Evolutionary conservation across 2,888 invertebrate species (phyloP), one percentile per base, ranked within the genome.

Genomic region (Drosophila stalkeri): DNA sequence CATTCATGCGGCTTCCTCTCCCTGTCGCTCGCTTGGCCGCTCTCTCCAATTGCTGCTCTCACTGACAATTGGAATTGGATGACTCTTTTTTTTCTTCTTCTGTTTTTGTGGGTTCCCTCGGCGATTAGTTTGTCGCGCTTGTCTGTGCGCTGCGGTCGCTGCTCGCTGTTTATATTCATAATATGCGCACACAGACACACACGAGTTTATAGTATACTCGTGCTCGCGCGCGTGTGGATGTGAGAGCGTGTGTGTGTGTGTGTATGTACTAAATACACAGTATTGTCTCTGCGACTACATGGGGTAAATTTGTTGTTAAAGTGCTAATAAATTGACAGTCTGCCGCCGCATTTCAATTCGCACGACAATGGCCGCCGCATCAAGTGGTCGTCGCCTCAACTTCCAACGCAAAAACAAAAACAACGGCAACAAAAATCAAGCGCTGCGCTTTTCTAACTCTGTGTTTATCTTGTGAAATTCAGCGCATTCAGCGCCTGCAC

Each of bases 301-400:
- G 89, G 87, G 85, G 61, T 77, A 74, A 64, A 81, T 68, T 74
- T 85, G 75, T 72, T 80, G 77, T 77, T 80, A 78, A 83, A 89
- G 89, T 85, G 85, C 87, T 85, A 85, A 85, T 89, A 85, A 85
- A 89, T 85, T 89, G 89, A 87, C 75, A 62, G 72, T 71, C 69
- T 67, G 81, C 66, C 64, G 68, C 69, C 81, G 81, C 81, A 81
- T 72, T 81, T 81, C 73, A 75, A 78, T 81, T 81, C 66, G 71
- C 81, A 70, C 65, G 71, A 81, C 84, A 81, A 75, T 81, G 68
- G 70, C 65, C 44, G 44, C 77, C 77, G 47, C 73, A 68, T 70
- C 81, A 74, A 77, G 73, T 80, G 69, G 68, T 61, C 62, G 51
- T 61, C 61, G 54, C 44, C 41, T 60, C 49, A 54, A 37, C 65